A percentile compares a stretch with the other conserved stretches of the same genome.
phyloP scores from a whole-genome alignment of 2,113 vertebrate species.

The Panthera tigris region DNA sequence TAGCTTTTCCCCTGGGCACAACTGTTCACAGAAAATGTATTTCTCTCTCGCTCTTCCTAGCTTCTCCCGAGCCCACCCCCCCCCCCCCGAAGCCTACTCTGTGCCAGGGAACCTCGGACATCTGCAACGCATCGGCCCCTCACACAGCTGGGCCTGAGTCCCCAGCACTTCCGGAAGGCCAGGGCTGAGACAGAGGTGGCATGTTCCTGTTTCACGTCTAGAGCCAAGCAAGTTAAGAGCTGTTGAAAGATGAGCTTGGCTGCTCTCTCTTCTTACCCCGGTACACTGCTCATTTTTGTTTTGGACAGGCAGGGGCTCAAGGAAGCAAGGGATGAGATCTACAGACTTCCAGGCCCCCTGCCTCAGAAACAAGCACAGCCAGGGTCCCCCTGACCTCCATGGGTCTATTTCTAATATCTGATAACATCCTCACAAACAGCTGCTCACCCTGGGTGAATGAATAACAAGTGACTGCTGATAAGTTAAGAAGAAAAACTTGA shows the following conservation, averaged over 20 bases:
- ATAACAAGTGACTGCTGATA: background rate
- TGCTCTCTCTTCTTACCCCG: background rate
- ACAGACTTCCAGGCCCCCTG: background rate
- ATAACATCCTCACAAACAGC: background rate
- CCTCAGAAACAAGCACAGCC: background rate
- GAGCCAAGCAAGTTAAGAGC: background rate
- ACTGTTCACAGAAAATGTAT: background rate
- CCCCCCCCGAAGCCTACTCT: background rate
- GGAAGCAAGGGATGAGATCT: background rate
- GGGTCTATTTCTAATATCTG: background rate
- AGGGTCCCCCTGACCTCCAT: rapidly evolving
- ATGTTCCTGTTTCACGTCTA: background rate
- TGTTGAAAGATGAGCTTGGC: slow-evolving; percentile 39
- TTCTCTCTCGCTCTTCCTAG: background rate
- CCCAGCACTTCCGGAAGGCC: background rate
- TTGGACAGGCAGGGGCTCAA: background rate
- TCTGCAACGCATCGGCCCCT: background rate
- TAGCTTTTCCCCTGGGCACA: background rate
- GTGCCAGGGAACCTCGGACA: background rate
- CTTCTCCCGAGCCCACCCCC: background rate
- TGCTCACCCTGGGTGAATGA: background rate
- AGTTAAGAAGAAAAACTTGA: background rate
- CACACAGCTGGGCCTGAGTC: background rate
- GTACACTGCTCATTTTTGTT: background rate
- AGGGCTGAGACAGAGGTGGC: background rate